These are phyloP conservation scores for Steinernema khuongi DNA, from an alignment of 1,140 invertebrate species.

Conservation along the genomic window DNA sequence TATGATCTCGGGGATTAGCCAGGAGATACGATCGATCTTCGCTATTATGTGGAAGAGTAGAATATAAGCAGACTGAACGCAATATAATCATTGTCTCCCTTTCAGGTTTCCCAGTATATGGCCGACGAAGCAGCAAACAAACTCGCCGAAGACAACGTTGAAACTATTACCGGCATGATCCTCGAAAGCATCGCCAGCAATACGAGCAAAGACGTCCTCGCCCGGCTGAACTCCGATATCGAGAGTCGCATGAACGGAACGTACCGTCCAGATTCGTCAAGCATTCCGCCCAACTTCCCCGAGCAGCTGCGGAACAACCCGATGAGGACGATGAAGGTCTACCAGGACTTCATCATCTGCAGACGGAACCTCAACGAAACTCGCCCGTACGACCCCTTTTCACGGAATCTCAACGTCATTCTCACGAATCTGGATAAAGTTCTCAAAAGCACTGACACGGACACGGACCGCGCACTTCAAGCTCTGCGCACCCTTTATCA, in stretches of 20 bases:
- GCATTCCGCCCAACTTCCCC: background rate
- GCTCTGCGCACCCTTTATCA: background rate
- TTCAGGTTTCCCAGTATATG: background rate
- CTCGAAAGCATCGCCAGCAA: background rate
- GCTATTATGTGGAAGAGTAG: too few relatives aligned
- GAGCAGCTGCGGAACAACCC: background rate
- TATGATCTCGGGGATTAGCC: background rate
- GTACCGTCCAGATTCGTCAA: background rate
- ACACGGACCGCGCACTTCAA: background rate
- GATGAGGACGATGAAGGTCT: background rate
- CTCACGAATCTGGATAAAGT: background rate
- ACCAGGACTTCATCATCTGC: background rate
- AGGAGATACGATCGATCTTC: too few relatives aligned
- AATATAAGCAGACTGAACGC: too few relatives aligned
- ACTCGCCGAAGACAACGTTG: conserved; percentile 2
- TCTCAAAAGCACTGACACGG: background rate
- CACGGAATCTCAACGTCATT: background rate
- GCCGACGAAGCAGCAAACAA: background rate
- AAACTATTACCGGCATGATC: background rate
- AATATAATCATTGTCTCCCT: background rate
- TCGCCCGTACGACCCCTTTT: background rate
- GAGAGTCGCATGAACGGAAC: background rate
- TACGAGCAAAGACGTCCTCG: background rate
- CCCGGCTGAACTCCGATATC: background rate
- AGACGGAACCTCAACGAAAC: background rate